Base-by-base conservation (phyloP, 2,113 vertebrate species). In the Sterna hirundo region DNA sequence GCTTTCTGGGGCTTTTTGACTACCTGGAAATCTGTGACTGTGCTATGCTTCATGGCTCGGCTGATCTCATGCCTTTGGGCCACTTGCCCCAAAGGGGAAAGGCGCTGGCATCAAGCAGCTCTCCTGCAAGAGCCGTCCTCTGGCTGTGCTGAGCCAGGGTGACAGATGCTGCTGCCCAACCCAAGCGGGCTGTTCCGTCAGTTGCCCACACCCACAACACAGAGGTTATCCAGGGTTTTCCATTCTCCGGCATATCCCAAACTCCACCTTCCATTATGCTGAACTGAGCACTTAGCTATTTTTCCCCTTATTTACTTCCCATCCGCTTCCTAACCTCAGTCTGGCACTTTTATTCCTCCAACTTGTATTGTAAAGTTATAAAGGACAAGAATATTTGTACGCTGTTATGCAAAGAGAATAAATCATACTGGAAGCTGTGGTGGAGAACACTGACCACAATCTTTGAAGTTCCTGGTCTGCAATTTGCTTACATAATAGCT, bases 171-270 rank as follows among this genome's bases (percentile, higher is more conserved):
- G 49, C 61, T 65, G 66, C 42, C 5, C 40, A 94, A 87, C 22
- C 29, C 46, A 61, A 86, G 55, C 0, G 0, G n/a, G 40, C 77
- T 89, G 40, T n/a, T 58, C 29, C 44, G 12, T 65, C 36, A 86
- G 49, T 16, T 87, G 88, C 74, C 92, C 66, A 80, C 88, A 88
- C 79, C 83, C 96, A 83, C 54, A 92, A 34, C 30, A 72, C 5
- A 4, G 75, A 93, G 82, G 83, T 96, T 83, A 94, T 90, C 88
- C 83, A 90, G 34, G 40, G 55, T 95, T 92, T 86, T 74, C 64
- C 76, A 77, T 92, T 94, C 83, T 93, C 60, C 86, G 38, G 38
- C 64, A 66, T 78, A 81, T 60, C 55, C 72, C 76, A 84, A 54
- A 88, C 66, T 77, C 83, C 75, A 93, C 85, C 83, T 95, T 93